phyloP scores from a whole-genome alignment of 2,113 vertebrate species.

The Mobula birostris region DNA sequence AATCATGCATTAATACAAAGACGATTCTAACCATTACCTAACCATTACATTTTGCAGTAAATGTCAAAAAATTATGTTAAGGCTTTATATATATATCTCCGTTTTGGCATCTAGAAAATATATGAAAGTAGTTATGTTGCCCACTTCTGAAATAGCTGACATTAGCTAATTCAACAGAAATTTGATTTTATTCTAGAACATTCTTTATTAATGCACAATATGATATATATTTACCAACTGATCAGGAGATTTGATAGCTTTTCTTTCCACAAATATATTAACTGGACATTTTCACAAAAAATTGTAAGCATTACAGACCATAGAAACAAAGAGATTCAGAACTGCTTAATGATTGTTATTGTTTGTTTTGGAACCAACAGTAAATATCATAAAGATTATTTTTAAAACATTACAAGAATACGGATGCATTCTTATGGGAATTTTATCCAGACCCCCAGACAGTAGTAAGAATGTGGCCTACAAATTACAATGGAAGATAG shows the following conservation, averaged over 20 bases:
- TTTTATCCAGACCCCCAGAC: no score
- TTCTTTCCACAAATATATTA: not conserved
- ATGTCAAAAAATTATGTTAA: not conserved
- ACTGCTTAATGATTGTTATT: not conserved
- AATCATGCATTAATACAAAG: not conserved
- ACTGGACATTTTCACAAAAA: not conserved
- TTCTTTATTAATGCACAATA: not conserved
- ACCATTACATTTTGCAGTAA: not conserved
- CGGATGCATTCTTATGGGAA: no score
- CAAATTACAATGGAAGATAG: no score
- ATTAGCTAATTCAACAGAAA: not conserved
- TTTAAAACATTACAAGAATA: not conserved
- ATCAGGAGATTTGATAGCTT: not conserved
- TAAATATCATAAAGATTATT: not conserved
- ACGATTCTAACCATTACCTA: not conserved
- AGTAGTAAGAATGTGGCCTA: no score
- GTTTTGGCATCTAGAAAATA: not conserved
- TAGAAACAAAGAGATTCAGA: no score
- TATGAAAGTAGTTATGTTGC: not conserved
- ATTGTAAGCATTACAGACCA: no score
- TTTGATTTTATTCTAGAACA: not conserved
- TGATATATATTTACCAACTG: not conserved
- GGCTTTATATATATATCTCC: not conserved
- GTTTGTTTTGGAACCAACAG: not conserved
- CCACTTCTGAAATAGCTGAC: not conserved